phyloP scores from a whole-genome alignment of 1,140 invertebrate species.

The Macrobrachium rosenbergii region DNA sequence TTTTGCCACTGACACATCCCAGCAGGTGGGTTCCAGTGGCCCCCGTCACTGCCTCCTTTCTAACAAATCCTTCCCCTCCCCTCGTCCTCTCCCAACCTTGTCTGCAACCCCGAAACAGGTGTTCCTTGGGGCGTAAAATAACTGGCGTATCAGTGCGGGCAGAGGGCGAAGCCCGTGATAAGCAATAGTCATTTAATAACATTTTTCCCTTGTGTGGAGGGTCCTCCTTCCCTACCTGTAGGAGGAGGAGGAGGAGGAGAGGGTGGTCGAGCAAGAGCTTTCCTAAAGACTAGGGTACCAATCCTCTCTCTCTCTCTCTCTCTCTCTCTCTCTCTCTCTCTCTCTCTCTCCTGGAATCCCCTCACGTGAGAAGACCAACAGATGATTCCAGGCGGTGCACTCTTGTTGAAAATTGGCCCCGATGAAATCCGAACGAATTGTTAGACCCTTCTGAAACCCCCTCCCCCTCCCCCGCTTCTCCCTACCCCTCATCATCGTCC shows the following conservation, averaged over 20 bases:
- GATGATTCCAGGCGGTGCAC: no score
- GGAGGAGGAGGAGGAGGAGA: not conserved
- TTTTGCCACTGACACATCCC: not conserved
- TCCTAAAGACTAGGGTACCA: not conserved
- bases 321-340: conserved; percentile 2
- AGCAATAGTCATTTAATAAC: no score
- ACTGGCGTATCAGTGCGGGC: not conserved
- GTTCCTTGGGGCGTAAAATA: not conserved
- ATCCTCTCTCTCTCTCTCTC: conserved; percentile 1
- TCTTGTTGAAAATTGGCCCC: no score
- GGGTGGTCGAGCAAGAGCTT: not conserved
- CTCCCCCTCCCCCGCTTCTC: not conserved
- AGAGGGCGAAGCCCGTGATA: not conserved
- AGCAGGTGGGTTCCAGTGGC: not conserved
- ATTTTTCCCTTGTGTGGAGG: no score
- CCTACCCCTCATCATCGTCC: not conserved
- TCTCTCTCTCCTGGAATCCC: not conserved
- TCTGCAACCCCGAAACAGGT: not conserved
- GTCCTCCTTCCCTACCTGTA: not conserved
- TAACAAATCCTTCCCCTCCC: not conserved
- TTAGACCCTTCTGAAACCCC: not conserved
- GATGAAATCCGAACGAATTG: not conserved
- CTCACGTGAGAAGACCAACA: no score
- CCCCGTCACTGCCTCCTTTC: not conserved
- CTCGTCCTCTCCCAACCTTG: not conserved